Conservation (phyloP, 2,113 vertebrate species). For the Eolophus roseicapilla region DNA sequence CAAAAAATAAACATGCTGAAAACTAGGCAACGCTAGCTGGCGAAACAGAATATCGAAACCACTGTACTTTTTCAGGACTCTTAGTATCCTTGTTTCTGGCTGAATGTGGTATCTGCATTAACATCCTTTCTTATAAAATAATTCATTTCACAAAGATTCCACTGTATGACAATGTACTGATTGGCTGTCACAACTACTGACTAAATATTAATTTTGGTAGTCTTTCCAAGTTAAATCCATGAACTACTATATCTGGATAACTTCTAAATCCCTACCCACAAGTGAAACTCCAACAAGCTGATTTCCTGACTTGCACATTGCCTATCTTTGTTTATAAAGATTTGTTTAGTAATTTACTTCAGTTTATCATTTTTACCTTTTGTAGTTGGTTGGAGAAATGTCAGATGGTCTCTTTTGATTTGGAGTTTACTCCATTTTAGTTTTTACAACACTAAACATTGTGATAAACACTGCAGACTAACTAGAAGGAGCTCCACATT, state of each 20-base stretch:
- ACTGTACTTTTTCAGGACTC: background rate
- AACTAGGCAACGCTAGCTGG: background rate
- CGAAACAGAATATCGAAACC: background rate
- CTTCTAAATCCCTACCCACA: background rate
- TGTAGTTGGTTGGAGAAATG: background rate
- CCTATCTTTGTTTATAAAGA: background rate
- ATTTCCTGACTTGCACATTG: background rate
- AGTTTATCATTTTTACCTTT: background rate
- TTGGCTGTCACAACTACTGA: background rate
- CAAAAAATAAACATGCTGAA: background rate
- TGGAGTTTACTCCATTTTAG: background rate
- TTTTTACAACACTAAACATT: background rate
- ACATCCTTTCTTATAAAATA: background rate
- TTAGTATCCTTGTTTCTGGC: background rate
- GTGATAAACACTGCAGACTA: background rate
- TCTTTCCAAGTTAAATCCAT: background rate
- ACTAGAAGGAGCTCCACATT: background rate
- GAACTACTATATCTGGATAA: background rate
- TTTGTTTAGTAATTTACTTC: background rate
- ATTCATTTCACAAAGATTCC: constrained; percentile 2
- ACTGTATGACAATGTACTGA: background rate
- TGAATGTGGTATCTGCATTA: background rate
- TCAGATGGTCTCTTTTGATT: background rate
- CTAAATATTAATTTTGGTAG: constrained; percentile 3
- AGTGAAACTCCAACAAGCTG: background rate